Conservation (phyloP, 2,113 vertebrate genomes). For the Ciconia stormi region DNA sequence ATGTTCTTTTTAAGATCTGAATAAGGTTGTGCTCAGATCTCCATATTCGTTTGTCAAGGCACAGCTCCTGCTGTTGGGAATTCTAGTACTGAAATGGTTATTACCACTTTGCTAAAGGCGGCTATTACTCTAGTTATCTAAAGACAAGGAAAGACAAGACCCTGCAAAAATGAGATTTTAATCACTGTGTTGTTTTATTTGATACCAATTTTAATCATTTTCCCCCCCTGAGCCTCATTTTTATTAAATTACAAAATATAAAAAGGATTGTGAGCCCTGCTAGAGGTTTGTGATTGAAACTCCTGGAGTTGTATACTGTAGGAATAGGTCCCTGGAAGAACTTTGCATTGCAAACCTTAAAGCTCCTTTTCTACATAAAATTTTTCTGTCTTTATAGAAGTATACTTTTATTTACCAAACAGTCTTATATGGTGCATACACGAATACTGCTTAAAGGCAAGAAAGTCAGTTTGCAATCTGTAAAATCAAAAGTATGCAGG, state of each 20-base stretch:
- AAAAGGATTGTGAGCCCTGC: background rate
- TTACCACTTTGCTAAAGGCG: slow-evolving; percentile 38
- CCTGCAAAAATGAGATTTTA: slow-evolving; percentile 47
- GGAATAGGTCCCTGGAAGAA: background rate
- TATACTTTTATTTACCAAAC: background rate
- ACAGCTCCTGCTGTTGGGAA: slow-evolving; percentile 47
- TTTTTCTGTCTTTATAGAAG: background rate
- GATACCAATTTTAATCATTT: slow-evolving; percentile 41
- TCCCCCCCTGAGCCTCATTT: background rate
- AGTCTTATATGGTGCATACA: background rate
- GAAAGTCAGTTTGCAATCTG: background rate
- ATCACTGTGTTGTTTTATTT: slow-evolving; percentile 45
- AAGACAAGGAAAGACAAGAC: slow-evolving; percentile 55
- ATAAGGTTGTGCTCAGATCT: slow-evolving; percentile 44
- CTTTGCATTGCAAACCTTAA: background rate
- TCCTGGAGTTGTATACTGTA: background rate
- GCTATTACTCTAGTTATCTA: slow-evolving; percentile 52
- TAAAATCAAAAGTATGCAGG: background rate
- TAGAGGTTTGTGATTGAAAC: background rate
- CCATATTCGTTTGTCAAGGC: slow-evolving; percentile 30
- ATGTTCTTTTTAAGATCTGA: slow-evolving; percentile 53
- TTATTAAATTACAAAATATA: slow-evolving; percentile 57
- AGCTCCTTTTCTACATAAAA: background rate
- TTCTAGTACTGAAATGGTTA: slow-evolving; percentile 41
- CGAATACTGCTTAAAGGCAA: background rate